Evolutionary conservation across 2,797 vertebrate genomes (phyloP).

Genomic region (Gambusia yucatana): DNA sequence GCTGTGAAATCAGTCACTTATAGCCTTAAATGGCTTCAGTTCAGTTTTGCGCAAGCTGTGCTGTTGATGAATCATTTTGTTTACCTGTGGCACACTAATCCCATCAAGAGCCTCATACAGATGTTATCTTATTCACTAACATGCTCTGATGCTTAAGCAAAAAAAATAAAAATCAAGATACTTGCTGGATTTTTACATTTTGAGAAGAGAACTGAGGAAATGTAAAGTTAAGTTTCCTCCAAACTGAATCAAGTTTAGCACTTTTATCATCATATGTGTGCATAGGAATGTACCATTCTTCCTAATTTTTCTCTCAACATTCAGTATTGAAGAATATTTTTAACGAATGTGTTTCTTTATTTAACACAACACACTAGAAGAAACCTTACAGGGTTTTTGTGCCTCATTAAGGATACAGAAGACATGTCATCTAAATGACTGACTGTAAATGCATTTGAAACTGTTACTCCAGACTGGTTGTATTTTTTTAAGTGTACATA

Average conservation of each 20-base stretch:
- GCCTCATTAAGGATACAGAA: conserved; percentile 37
- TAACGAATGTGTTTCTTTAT: conserved; percentile 41
- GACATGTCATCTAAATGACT: conserved; percentile 30
- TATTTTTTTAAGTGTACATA: conserved; percentile 61
- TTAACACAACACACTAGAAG: conserved; percentile 54
- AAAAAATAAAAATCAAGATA: conserved; percentile 17
- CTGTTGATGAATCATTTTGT: conserved; percentile 17
- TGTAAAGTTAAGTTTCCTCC: conserved; percentile 17
- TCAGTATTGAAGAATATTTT: conserved; percentile 57
- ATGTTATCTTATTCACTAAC: conserved; percentile 18
- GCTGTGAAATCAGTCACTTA: conserved; percentile 58
- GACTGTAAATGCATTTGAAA: conserved; percentile 69
- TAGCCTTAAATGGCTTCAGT: conserved; percentile 29
- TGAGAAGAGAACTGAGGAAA: background rate
- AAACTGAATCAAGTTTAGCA: conserved; percentile 53
- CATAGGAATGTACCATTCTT: conserved; percentile 40
- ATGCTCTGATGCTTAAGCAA: conserved; percentile 5
- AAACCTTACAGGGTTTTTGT: conserved; percentile 51
- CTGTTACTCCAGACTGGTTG: conserved; percentile 56
- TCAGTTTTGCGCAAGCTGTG: conserved; percentile 31
- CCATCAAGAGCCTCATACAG: conserved; percentile 14
- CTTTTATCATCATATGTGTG: conserved; percentile 49
- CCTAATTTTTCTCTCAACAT: conserved; percentile 60
- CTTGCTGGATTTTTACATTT: background rate
- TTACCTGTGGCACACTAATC: conserved; percentile 26